These are phyloP conservation scores for Rugalucina vietnamica DNA, from an alignment of 2,888 invertebrate species.

Conservation along the genomic window DNA sequence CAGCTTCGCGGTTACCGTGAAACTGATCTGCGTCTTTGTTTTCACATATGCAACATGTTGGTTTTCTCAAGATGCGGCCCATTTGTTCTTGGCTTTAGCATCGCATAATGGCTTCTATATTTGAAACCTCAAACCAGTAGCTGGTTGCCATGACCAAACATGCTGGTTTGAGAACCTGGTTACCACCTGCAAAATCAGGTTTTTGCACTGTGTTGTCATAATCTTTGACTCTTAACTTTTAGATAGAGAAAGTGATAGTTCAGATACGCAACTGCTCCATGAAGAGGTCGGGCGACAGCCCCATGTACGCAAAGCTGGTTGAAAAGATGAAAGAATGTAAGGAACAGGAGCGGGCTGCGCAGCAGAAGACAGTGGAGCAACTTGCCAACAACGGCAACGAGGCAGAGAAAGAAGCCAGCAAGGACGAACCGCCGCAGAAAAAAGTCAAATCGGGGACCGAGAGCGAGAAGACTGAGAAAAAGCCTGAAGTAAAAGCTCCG, in stretches of 20 bases:
- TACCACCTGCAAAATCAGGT: no score
- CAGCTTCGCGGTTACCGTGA: no score
- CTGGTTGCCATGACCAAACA: no score
- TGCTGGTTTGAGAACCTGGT: no score
- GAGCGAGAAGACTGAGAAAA: neutral
- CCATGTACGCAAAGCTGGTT: slow-evolving; percentile 62
- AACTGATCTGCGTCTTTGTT: no score
- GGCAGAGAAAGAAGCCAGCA: neutral
- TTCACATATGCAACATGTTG: no score
- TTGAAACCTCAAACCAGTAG: no score
- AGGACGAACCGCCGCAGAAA: slow-evolving; percentile 4
- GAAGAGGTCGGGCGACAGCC: slow-evolving; percentile 87
- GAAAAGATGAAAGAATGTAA: slow-evolving; percentile 39
- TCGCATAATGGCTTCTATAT: no score
- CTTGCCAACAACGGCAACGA: neutral
- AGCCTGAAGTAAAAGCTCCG: neutral
- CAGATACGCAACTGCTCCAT: slow-evolving; percentile 97
- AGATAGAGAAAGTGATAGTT: slow-evolving; percentile 92
- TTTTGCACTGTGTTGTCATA: no score
- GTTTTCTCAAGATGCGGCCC: no score
- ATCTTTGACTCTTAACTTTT: no score
- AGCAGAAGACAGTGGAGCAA: neutral
- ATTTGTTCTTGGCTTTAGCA: no score
- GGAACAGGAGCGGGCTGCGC: neutral
- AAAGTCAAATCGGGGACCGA: neutral